A percentile compares a stretch with the other conserved stretches of the same genome.
phyloP scores from a whole-genome alignment of 2,888 invertebrate species.

The Ectemnius cavifrons region DNA sequence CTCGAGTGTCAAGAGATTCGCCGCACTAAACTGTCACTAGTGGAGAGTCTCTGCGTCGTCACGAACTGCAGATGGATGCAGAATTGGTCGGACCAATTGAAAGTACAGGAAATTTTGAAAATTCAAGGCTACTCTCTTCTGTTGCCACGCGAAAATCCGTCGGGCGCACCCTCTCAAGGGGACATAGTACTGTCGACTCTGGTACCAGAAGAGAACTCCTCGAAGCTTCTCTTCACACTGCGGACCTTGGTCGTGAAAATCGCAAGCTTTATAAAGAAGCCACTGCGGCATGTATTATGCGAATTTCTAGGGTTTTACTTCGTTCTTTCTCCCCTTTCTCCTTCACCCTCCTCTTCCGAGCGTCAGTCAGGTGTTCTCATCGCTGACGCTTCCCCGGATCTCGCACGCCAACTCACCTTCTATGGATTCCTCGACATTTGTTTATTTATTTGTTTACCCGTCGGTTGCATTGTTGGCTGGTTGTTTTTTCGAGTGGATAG shows the following conservation, averaged over 20 bases:
- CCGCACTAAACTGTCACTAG: background rate
- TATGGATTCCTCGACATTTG: background rate
- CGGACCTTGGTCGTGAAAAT: conserved; percentile 73
- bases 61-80: too few species aligned
- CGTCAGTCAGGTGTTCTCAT: conserved; percentile 1
- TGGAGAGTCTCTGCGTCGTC: background rate
- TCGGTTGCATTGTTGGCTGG: background rate
- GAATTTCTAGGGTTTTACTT: conserved; percentile 70
- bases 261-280: conserved; percentile 73
- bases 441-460: background rate
- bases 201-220: conserved; percentile 18
- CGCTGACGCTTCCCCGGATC: background rate
- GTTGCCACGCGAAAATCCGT: background rate
- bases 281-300: conserved; percentile 62
- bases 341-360: background rate
- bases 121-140: conserved; percentile 6
- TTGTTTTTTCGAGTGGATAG: background rate
- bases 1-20: too few species aligned
- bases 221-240: conserved; percentile 53
- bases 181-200: background rate
- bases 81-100: too few species aligned
- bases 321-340: background rate
- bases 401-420: background rate
- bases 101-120: background rate
- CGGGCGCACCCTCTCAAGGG: background rate